Base-by-base conservation (phyloP, 2,888 invertebrate species). In the Merodon equestris region DNA sequence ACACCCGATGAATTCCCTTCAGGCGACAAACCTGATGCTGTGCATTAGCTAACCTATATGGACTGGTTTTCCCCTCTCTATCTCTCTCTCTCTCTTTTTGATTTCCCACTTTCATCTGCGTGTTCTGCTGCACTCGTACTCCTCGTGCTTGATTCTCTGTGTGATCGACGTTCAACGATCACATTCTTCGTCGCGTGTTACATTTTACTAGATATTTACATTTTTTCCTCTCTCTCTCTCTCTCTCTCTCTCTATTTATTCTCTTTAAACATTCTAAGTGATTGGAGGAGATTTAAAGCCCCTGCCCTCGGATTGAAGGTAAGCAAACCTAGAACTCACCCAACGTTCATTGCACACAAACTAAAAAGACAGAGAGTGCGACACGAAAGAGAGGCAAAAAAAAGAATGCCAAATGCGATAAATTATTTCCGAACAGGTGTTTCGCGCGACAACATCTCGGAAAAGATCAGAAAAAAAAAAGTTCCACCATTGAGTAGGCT, bases 401-500 rank as follows among this genome's bases (percentile, higher is more conserved):
- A 7, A 27, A 51, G 44, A 67, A 72, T 73, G 34, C 74, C 63
- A 74, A 74, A 64, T 50, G 70, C 79, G 64, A 79, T 79, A 79
- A 79, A 79, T 74, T 79, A 79, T 79, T 79, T 74, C 68, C 68
- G 79, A 79, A 79, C 79, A 79, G 79, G 79, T 79, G 79, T 79
- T 74, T 70, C 68, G 68, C 63, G 74, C 79, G 79, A 79, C 79
- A 74, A 79, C 79, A 79, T 74, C 74, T 79, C 63, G 5, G 64
- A 58, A 60, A 79, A 74, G 70, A 68, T 60, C 68, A 68, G 68
- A 74, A 74, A 79, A 79, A 79, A 79, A 68, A 54, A 64, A 60
- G 64, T 19, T 79, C 50, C 47, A 15, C 56, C 58, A 60, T 58
- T 70, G 70, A 68, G 58, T 64, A 54, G 64, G 57, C 53, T 57